These are phyloP conservation scores for Enteromius anoplus DNA, from an alignment of 2,797 vertebrate genomes.

Conservation along the genomic window DNA sequence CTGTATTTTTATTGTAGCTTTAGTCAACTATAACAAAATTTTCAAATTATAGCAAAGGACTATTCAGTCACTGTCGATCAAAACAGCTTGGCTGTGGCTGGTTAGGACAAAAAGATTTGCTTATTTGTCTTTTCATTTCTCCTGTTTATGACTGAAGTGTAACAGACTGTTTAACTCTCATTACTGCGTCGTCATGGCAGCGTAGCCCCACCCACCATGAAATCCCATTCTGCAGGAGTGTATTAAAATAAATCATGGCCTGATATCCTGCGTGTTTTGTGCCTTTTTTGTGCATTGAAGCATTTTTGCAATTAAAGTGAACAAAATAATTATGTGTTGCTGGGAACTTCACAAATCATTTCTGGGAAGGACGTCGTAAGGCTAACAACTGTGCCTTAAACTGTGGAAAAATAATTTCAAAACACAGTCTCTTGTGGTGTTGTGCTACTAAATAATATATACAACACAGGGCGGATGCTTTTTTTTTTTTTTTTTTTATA, in stretches of 20 bases:
- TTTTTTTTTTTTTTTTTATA: neutral
- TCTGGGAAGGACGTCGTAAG: neutral
- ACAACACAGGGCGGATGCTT: neutral
- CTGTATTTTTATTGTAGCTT: too few species aligned
- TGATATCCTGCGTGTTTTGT: neutral
- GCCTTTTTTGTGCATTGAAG: neutral
- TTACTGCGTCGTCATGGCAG: neutral
- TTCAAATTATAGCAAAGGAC: neutral
- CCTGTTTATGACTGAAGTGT: neutral
- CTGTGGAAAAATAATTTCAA: neutral
- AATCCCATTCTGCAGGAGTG: neutral
- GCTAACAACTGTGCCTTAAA: neutral
- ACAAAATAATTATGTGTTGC: conserved; percentile 16
- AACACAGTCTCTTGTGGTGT: conserved; percentile 7
- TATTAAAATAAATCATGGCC: neutral
- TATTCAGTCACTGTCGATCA: neutral
- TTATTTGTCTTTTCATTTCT: neutral
- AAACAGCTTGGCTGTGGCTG: neutral
- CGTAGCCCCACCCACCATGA: neutral
- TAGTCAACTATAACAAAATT: neutral
- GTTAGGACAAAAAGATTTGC: neutral
- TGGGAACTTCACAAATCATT: neutral
- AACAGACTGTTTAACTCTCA: neutral
- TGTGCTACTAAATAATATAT: conserved; percentile 11
- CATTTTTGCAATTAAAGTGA: conserved; percentile 17